These are phyloP conservation scores for Apodemus sylvaticus DNA, from an alignment of 2,113 vertebrate species.

Conservation along the genomic window DNA sequence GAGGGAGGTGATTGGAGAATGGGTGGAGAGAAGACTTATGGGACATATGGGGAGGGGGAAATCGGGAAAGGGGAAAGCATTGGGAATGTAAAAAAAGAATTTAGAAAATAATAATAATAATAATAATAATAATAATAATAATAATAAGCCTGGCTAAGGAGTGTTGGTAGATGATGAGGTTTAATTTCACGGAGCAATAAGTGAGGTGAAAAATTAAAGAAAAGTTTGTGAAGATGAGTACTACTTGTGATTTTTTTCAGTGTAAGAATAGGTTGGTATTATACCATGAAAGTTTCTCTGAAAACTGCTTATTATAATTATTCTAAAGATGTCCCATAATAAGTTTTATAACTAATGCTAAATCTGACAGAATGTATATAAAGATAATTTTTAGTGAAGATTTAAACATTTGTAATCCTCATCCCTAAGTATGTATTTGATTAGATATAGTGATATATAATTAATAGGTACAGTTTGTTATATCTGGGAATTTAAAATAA, in stretches of 20 bases:
- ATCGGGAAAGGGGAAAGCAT: no score
- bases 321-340: not conserved
- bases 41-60: no score
- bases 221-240: no score
- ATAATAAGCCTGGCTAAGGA: not conserved
- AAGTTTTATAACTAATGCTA: not conserved
- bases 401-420: not conserved
- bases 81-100: no score
- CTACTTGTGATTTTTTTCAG: not conserved
- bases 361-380: not conserved
- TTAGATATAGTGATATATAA: not conserved
- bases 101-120: no score
- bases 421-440: not conserved
- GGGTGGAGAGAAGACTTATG: no score
- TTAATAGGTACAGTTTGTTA: not conserved
- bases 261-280: not conserved
- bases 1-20: no score
- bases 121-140: no score
- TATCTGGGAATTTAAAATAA: conserved; percentile 3
- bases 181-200: not conserved
- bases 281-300: not conserved
- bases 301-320: not conserved
- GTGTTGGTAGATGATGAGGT: no score
- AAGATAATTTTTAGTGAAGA: not conserved
- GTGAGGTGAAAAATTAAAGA: no score